Evolutionary conservation across 35 echinoderm and acorn worm species (phyloP), one percentile per base, ranked within the genome.

Genomic region (Lytechinus pictus): DNA sequence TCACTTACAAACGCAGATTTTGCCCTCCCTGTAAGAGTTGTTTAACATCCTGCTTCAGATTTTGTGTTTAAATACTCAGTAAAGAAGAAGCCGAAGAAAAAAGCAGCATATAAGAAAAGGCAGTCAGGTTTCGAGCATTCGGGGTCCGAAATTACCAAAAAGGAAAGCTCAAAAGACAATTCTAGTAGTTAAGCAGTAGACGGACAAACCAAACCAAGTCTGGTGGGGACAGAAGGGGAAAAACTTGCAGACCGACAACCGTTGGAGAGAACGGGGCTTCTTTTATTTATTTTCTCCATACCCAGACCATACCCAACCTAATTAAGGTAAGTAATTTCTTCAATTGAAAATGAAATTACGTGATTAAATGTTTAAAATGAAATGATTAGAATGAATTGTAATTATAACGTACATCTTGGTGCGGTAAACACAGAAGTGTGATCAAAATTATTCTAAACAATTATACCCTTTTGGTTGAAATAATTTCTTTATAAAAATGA

Each of bases 171-270:
- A 24, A 79, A 79, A 79, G 66, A 79, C 21, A 79, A 79, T 79
- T 79, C 66, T 24, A 79, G 66, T 79, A 79, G 66, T 24, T 79
- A 7, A 79, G 66, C 66, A 79, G 16, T 24, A 24, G 16, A 79
- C 19, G 66, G 19, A 79, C 19, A 24, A 79, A 79, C 6, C 19
- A 79, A 79, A 44, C 33, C 33, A 44, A 44, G 33, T 44, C 33
- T 19, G 6, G 19, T 79, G 66, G 66, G 66, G 66, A 79, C 66
- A 79, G 66, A 79, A 79, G 13, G 66, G 66, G n/a, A n/a, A 24
- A n/a, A 79, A 79, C n/a, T 79, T 79, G 21, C 66, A 79, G 66
- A 79, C 66, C 66, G 66, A 79, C 66, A 79, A 79, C 66, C 66
- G 66, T 79, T 79, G 66, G 66, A 79, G 66, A 19, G 66, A 24